Percentiles rank a stretch among this genome's conserved stretches.
phyloP scores from a whole-genome alignment of 1,140 invertebrate species.

The Polypedilum vanderplanki region DNA sequence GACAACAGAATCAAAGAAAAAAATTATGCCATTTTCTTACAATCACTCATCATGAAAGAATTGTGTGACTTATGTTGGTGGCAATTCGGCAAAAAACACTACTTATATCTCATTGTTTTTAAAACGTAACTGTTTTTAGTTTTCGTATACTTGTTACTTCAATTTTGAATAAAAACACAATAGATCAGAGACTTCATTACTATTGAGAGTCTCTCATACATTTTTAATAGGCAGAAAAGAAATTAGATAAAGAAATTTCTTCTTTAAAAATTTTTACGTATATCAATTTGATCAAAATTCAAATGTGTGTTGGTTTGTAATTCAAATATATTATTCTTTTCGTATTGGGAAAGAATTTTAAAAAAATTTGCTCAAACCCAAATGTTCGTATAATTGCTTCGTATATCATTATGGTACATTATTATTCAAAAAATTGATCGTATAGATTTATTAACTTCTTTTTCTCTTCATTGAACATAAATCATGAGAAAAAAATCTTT shows the following conservation, averaged over 20 bases:
- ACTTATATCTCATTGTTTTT: background rate
- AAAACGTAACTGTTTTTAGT: background rate
- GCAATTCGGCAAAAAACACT: background rate
- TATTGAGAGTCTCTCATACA: background rate
- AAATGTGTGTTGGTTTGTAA: background rate
- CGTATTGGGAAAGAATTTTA: background rate
- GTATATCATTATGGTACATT: conserved; percentile 10
- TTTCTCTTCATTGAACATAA: background rate
- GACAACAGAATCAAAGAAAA: background rate
- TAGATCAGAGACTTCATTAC: background rate
- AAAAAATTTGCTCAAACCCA: background rate
- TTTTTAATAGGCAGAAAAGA: background rate
- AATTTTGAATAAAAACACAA: conserved; percentile 13
- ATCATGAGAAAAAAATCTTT: background rate
- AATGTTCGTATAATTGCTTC: conserved; percentile 22
- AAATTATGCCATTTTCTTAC: background rate
- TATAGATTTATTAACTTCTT: background rate
- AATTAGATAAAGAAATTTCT: too few relatives aligned
- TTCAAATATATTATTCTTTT: background rate
- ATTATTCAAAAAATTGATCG: background rate
- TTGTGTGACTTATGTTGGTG: background rate
- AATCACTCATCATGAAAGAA: too few relatives aligned
- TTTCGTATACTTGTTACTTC: background rate
- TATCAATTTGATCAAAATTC: conserved; percentile 5
- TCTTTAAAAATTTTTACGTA: background rate